These are phyloP conservation scores for Aix galericulata DNA, from an alignment of 2,113 vertebrate genomes.

Conservation along the genomic window DNA sequence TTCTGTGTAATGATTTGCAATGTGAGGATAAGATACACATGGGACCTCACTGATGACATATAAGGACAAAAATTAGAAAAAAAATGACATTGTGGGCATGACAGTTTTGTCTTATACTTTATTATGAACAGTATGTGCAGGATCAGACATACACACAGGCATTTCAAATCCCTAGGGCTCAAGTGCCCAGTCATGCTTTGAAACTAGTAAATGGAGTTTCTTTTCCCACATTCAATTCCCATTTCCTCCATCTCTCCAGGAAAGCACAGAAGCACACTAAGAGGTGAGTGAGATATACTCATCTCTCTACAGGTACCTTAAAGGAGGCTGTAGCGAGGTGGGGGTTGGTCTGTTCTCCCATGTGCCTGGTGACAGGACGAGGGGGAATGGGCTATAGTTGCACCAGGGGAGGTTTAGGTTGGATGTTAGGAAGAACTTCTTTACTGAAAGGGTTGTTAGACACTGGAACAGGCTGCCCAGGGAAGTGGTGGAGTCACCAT, in stretches of 20 bases:
- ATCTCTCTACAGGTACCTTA: background rate
- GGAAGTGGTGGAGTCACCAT: too few species aligned
- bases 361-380: too few species aligned
- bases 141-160: background rate
- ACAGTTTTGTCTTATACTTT: background rate
- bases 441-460: too few species aligned
- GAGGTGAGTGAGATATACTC: background rate
- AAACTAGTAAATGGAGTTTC: background rate
- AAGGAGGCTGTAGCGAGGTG: too few species aligned
- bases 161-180: background rate
- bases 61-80: background rate
- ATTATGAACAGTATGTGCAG: background rate
- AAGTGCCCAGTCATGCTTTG: background rate
- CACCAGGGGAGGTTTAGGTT: too few species aligned
- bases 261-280: background rate
- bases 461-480: too few species aligned
- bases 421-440: too few species aligned
- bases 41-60: background rate
- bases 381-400: too few species aligned
- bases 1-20: background rate
- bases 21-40: background rate
- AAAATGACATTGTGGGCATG: background rate
- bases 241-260: background rate
- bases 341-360: too few species aligned
- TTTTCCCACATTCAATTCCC: background rate